Percentiles rank a stretch among this genome's conserved stretches.
Conservation (phyloP, 2,797 vertebrate genomes). For the Oryzias dopingdopingensis region DNA sequence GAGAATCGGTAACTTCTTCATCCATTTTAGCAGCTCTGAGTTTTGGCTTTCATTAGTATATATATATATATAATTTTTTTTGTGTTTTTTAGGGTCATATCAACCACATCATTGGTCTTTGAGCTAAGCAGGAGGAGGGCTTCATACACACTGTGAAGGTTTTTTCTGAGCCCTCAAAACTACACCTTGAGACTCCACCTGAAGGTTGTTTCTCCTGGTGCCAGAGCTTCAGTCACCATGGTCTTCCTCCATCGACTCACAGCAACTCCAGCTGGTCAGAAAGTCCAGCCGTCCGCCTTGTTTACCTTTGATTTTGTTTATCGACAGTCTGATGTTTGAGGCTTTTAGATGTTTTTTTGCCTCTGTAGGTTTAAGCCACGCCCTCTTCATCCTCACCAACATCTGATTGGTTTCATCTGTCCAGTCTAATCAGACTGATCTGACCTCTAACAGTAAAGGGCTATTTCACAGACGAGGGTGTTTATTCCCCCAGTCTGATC, state of each 20-base stretch:
- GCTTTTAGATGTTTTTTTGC: too few species aligned
- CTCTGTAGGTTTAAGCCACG: neutral
- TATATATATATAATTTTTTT: neutral
- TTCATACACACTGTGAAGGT: too few species aligned
- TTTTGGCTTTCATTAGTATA: neutral
- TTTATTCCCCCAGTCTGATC: neutral
- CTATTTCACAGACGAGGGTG: neutral
- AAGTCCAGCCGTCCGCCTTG: neutral
- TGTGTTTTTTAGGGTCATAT: slow-evolving; percentile 57
- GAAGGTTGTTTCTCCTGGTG: too few species aligned
- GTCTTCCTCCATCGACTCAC: too few species aligned
- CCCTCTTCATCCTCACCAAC: neutral
- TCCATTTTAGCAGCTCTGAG: neutral
- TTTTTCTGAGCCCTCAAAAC: too few species aligned
- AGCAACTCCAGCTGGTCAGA: too few species aligned
- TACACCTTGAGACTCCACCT: too few species aligned
- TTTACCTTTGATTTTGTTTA: slow-evolving; percentile 8
- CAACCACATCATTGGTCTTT: slow-evolving; percentile 59
- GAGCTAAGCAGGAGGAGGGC: slow-evolving; percentile 5
- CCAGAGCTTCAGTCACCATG: neutral
- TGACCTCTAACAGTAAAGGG: slow-evolving; percentile 13
- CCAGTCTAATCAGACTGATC: neutral
- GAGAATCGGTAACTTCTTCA: slow-evolving; percentile 51
- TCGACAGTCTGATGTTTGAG: slow-evolving; percentile 2
- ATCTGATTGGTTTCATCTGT: neutral